Evolutionary conservation across 2,888 invertebrate genomes (phyloP), one percentile per base, ranked within the genome.

Genomic region (Caenorhabditis sulstoni): DNA sequence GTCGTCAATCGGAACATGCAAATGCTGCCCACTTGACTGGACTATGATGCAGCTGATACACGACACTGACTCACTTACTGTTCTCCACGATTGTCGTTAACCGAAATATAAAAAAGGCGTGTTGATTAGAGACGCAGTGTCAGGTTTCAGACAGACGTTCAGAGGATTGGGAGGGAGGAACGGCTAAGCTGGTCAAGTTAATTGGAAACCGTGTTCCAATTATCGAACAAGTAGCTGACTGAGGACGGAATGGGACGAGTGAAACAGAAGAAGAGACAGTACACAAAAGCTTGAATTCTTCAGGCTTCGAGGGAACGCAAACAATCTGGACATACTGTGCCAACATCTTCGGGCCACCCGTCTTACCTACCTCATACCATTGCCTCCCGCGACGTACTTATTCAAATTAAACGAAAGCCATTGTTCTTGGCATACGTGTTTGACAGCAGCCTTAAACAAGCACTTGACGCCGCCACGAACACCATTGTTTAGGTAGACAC

Each of bases 341-440:
- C 71, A 62, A 71, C 62, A 71, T 57, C 62, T 62, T 64, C 58
- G 55, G 61, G 61, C 29, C 29, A 29, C 29, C 29, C 29, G 29
- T 29, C 29, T 29, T 29, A 58, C 50, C 62, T 64, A 23, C 49
- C 62, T 64, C 58, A 49, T 64, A 41, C 58, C 62, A 35, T 64
- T 49, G 57, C 58, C 73, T 50, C 18, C 16, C 64, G 41, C 57
- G 49, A 35, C 62, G 44, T 62, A 73, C 64, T 64, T 73, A 73
- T 73, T 73, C 73, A 73, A 73, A 73, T 73, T 73, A 64, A 73
- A 73, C 64, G 57, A 45, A 45, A 50, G 53, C 55, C 64, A 73
- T 73, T 73, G 73, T 73, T 73, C 73, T 73, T 73, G 73, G 73
- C 73, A 73, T 73, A 64, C 73, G 73, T 73, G 73, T 73, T 73